Percentiles rank a stretch among this genome's conserved stretches.
phyloP scores from a whole-genome alignment of 2,888 invertebrate species.

The Nowickia ferox region DNA sequence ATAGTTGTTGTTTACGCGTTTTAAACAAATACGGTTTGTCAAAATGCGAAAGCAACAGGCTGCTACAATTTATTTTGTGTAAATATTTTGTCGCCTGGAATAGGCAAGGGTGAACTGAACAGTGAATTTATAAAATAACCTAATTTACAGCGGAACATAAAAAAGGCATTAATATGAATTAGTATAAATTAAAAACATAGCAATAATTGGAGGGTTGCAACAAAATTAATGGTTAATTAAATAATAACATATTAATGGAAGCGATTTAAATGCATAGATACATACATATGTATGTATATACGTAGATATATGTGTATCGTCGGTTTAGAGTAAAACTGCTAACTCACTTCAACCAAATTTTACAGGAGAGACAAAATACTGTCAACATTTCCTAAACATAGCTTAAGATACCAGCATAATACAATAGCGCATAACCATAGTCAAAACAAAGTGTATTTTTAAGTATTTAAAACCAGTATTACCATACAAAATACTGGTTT shows the following conservation, averaged over 20 bases:
- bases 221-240: conserved; percentile 9
- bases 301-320: background rate
- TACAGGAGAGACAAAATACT: too few species aligned
- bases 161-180: conserved; percentile 8
- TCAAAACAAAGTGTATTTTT: too few species aligned
- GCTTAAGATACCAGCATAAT: too few species aligned
- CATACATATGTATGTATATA: background rate
- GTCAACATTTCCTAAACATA: too few species aligned
- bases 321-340: background rate
- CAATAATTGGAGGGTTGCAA: background rate
- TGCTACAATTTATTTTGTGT: background rate
- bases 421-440: too few species aligned
- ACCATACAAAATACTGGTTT: too few species aligned
- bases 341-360: background rate
- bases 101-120: background rate
- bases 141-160: conserved; percentile 36
- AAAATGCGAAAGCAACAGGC: conserved; percentile 54
- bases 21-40: background rate
- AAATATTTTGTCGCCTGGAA: conserved; percentile 11
- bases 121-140: conserved; percentile 40
- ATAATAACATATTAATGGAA: background rate
- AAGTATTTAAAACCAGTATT: too few species aligned
- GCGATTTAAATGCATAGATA: background rate
- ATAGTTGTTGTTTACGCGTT: background rate
- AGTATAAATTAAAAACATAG: background rate